Base-by-base conservation (phyloP, 2,888 invertebrate species). In the Crepidodera aurea region DNA sequence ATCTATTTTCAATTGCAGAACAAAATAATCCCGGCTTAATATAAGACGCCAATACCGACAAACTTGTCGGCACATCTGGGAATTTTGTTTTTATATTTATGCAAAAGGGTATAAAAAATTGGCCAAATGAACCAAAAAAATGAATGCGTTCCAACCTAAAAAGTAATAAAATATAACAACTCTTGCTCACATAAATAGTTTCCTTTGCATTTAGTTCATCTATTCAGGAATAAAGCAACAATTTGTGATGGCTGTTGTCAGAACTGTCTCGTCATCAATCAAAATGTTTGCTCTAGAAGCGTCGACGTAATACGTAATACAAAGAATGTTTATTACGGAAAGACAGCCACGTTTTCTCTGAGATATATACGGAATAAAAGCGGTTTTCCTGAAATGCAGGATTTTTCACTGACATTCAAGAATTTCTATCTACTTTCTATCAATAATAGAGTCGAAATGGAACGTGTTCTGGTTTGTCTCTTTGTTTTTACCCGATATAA, bases 361-460 rank as follows among this genome's bases (percentile, higher is more conserved):
- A 29, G 29, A 10, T 6, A 16, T 15, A 15, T n/a, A 8, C 10
- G 37, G 32, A 50, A 32, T 18, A 32, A 18, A 32, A 34, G 16
- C 12, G 10, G 29, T 50, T 22, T 37, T 34, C 22, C 13, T 22
- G 37, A 18, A 51, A 37, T 37, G 19, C 37, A 37, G 13, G 8
- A 51, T 51, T 51, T 51, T 22, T 51, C 51, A 51, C 54, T 42
- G 54, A 16, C 42, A 42, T 42, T 22, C 40, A 29, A 25, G 29
- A 16, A 42, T 42, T 54, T 27, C 29, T 19, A 19, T 42, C 8
- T n/a, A 12, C 42, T 54, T 54, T 29, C 42, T 42, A 42, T 54
- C 29, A 42, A 54, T 42, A 54, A 54, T 42, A 32, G 13, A 42
- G 19, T 18, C 18, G 19, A 18, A 12, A 42, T 19, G 12, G 4